Evolutionary conservation across 2,888 invertebrate genomes (phyloP), one percentile per base, ranked within the genome.

Genomic region (Caenorhabditis wallacei): DNA sequence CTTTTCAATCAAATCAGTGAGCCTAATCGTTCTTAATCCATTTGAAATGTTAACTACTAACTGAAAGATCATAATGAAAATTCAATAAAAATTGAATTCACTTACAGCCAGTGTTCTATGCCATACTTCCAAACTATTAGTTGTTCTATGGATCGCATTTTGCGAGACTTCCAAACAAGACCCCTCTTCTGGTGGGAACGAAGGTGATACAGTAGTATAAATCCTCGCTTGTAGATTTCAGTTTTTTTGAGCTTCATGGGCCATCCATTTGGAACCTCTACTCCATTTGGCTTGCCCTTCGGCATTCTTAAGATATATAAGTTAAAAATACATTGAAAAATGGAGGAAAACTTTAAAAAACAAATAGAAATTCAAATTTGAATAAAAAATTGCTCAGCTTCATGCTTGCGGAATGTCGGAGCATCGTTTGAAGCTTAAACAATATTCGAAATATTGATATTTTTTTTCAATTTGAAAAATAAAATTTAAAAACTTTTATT

Each of bases 51-150:
- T 16, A 16, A 56, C 4, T 10, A 56, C 56, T 13, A 11, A 11
- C 24, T 56, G 56, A 56, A 56, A 43, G 2, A 43, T 11, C 5
- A 2, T 16, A 43, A 3, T 35, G 5, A 35, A 43, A 5, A 11
- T 16, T 13, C n/a, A n/a, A n/a, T n/a, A n/a, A n/a, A n/a, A n/a
- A n/a, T n/a, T n/a, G n/a, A n/a, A 2, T 59, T 43, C 4, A 64
- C 64, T 4, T 18, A 54, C 26, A 37, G 63, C 10, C 64, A 64
- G 20, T 18, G 22, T 7, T n/a, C 40, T 26, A 54, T 16, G 40
- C 74, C 48, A 54, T 63, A 74, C 30, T 74, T 53, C 74, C n/a
- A 54, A 16, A 24, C 43, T 18, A 54, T 64, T 53, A 8, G 51
- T 51, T 16, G 57, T 51, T 51, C 16, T 40, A 43, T n/a, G 18